phyloP scores from a whole-genome alignment of 2,888 invertebrate species.

The Auanema freiburgensis region DNA sequence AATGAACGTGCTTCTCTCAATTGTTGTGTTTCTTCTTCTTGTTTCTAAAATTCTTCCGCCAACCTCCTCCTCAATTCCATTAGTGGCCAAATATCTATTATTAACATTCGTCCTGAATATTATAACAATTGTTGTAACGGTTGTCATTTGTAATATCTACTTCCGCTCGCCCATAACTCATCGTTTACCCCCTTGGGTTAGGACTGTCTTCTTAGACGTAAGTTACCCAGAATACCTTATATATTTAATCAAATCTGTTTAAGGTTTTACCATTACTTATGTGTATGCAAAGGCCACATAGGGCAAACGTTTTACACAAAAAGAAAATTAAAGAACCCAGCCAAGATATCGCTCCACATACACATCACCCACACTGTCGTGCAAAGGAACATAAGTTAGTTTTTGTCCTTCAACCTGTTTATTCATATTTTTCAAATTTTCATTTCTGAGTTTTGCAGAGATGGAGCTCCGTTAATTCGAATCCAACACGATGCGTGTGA shows the following conservation, averaged over 20 bases:
- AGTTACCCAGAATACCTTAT: conserved; percentile 2
- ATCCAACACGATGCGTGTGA: conserved; percentile 29
- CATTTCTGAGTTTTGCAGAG: conserved; percentile 20
- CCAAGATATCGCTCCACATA: conserved; percentile 24
- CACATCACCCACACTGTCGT: conserved; percentile 44
- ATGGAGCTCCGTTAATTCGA: conserved; percentile 35
- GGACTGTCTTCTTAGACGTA: conserved; percentile 86
- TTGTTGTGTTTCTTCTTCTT: conserved; percentile 96
- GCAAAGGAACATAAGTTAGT: conserved; percentile 15
- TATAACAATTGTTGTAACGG: conserved; percentile 96
- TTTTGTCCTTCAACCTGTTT: conserved; percentile 1
- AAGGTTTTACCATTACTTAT: conserved; percentile 83
- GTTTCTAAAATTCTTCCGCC: conserved; percentile 99
- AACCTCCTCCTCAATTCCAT: conserved; percentile 91
- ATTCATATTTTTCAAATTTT: background rate
- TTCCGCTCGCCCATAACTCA: conserved; percentile 95
- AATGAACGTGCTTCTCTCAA: conserved; percentile 96
- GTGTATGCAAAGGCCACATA: conserved; percentile 86
- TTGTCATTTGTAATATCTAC: conserved; percentile 99
- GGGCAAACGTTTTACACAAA: conserved; percentile 34
- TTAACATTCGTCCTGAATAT: conserved; percentile 99
- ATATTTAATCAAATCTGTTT: conserved; percentile 10
- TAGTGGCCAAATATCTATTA: conserved; percentile 88
- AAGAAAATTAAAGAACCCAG: conserved; percentile 28
- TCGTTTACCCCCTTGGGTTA: conserved; percentile 94